These are phyloP conservation scores for Pseudochirops cupreus DNA, from an alignment of 2,797 vertebrate species.

Conservation along the genomic window DNA sequence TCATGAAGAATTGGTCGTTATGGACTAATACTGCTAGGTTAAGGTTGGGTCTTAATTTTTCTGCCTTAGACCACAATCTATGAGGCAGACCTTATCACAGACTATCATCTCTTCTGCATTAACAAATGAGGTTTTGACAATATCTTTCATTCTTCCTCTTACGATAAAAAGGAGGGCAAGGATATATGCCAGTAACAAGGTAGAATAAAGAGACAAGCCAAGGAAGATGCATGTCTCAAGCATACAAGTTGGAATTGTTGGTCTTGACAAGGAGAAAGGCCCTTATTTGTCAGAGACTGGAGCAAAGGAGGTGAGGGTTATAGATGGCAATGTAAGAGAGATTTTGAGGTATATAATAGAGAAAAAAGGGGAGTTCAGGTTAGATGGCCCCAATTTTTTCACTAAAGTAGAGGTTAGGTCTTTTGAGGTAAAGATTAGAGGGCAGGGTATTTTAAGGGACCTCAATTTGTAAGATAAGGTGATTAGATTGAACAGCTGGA, in stretches of 20 bases:
- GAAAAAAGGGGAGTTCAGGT: neutral
- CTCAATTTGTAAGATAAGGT: neutral
- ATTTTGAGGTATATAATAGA: neutral
- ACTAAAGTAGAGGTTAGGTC: neutral
- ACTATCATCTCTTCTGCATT: neutral
- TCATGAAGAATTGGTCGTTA: neutral
- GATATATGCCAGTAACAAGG: neutral
- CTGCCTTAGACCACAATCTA: neutral
- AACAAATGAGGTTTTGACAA: neutral
- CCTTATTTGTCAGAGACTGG: neutral
- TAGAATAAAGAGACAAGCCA: neutral
- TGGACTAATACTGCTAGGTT: neutral
- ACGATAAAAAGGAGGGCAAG: neutral
- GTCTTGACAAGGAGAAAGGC: neutral
- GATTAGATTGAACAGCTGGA: neutral
- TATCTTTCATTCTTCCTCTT: neutral
- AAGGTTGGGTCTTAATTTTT: neutral
- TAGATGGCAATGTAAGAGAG: neutral
- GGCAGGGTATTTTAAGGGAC: neutral
- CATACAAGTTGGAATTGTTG: neutral
- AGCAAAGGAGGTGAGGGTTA: neutral
- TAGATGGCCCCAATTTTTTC: neutral
- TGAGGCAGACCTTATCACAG: neutral
- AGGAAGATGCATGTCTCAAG: neutral
- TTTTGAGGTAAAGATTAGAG: neutral